Conservation (phyloP, 1,140 invertebrate species). For the Drosophila arizonae region DNA sequence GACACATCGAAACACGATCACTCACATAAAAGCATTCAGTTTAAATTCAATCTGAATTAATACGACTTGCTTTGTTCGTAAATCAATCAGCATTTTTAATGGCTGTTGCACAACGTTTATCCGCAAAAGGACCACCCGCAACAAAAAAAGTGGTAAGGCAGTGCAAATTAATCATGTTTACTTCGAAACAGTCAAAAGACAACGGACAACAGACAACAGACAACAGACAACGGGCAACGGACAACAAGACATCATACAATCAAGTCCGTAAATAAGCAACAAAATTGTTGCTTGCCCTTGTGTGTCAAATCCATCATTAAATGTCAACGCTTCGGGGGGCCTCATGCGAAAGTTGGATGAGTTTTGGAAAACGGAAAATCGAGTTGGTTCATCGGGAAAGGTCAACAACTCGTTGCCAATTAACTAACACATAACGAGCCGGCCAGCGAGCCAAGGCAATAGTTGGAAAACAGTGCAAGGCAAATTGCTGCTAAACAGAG, state of each 20-base stretch:
- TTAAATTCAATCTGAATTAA: background rate
- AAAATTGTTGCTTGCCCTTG: conserved; percentile 75
- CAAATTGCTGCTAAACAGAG: too few species aligned
- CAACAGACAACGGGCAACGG: background rate
- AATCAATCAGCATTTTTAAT: conserved; percentile 68
- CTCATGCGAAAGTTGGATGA: conserved; percentile 60
- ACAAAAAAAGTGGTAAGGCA: conserved; percentile 32
- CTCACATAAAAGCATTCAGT: too few species aligned
- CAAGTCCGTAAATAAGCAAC: conserved; percentile 27
- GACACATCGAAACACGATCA: too few species aligned
- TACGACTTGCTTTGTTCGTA: background rate
- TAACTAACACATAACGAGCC: conserved; percentile 70
- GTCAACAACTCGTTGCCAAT: conserved; percentile 76
- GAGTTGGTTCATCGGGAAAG: conserved; percentile 59
- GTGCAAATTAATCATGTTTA: background rate
- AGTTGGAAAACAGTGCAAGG: background rate
- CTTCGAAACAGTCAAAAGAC: background rate
- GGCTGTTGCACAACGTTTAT: conserved; percentile 61
- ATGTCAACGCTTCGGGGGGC: conserved; percentile 77
- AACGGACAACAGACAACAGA: background rate
- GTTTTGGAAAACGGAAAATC: conserved; percentile 42
- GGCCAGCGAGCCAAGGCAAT: conserved; percentile 11
- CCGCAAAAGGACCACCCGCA: conserved; percentile 63
- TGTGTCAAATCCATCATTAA: conserved; percentile 82
- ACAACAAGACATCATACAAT: conserved; percentile 41